These are phyloP conservation scores for Graphium colonna DNA, from an alignment of 2,888 invertebrate genomes.

Conservation along the genomic window DNA sequence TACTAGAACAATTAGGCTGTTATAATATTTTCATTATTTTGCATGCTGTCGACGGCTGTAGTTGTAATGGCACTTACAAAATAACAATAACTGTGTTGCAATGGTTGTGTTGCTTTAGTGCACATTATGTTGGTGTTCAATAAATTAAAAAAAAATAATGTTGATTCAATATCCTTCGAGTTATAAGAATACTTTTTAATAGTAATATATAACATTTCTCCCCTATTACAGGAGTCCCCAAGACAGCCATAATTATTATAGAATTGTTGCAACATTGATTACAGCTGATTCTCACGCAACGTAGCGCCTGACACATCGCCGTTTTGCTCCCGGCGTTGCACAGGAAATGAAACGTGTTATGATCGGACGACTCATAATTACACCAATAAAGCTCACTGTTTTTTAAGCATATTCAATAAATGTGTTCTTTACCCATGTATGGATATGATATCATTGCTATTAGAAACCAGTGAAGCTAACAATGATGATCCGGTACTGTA, in stretches of 20 bases:
- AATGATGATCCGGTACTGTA: constrained; percentile 32
- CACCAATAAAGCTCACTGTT: constrained; percentile 4
- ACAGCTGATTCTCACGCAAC: constrained; percentile 15
- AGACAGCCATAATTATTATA: constrained; percentile 5
- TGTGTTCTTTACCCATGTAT: constrained; percentile 10
- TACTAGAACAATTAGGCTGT: too few species aligned
- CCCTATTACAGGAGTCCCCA: background rate
- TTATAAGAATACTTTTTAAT: too few species aligned
- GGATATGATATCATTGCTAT: constrained; percentile 40
- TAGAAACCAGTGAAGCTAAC: constrained; percentile 34
- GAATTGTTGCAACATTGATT: constrained; percentile 3
- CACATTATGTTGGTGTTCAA: too few species aligned
- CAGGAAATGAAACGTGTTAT: constrained; percentile 20
- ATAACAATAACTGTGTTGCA: too few species aligned
- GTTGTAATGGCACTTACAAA: too few species aligned
- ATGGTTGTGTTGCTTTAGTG: too few species aligned
- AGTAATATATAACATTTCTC: background rate
- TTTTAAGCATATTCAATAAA: background rate
- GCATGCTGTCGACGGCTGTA: too few species aligned
- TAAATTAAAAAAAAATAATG: too few species aligned
- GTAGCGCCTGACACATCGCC: background rate
- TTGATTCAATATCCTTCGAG: too few species aligned
- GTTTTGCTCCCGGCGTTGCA: background rate
- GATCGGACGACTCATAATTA: constrained; percentile 8
- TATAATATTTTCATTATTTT: too few species aligned